Percentiles rank a stretch among this genome's conserved stretches.
Conservation (phyloP, 2,888 invertebrate genomes). For the Himalopsyche anomala region DNA sequence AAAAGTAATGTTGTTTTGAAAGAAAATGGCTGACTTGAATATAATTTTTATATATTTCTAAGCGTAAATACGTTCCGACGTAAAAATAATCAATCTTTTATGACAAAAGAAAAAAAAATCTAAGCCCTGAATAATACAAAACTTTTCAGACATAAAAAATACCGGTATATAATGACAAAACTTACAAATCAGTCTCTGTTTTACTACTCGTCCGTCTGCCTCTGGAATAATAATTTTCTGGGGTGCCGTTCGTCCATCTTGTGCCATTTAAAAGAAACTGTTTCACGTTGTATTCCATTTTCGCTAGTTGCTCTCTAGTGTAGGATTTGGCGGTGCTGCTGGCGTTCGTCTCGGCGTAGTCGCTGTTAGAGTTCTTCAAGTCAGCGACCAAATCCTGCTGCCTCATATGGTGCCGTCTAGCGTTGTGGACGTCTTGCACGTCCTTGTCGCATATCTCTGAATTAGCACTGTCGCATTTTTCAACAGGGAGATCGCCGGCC, state of each 20-base stretch:
- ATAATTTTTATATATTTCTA: too few relatives aligned
- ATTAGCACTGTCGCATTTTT: constrained; percentile 13
- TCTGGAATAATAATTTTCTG: constrained; percentile 70
- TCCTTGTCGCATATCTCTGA: constrained; percentile 22
- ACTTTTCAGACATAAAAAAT: neutral
- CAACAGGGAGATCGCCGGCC: neutral
- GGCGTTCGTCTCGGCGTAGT: constrained; percentile 60
- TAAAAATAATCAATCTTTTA: too few relatives aligned
- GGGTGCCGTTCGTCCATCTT: constrained; percentile 67
- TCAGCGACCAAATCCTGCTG: constrained; percentile 44
- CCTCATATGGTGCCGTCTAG: constrained; percentile 31
- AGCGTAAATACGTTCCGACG: too few relatives aligned
- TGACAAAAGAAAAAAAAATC: neutral
- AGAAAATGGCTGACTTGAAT: too few relatives aligned
- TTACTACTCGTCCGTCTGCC: constrained; percentile 76
- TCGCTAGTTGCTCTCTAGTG: constrained; percentile 79
- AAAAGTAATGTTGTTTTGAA: too few relatives aligned
- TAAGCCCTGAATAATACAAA: constrained; percentile 21
- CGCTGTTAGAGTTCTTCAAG: constrained; percentile 48
- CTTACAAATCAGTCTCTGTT: constrained; percentile 78
- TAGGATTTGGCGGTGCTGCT: constrained; percentile 69
- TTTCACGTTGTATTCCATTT: constrained; percentile 88
- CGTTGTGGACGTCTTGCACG: constrained; percentile 24
- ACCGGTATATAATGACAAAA: constrained; percentile 18
- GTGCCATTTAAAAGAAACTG: constrained; percentile 81